These are phyloP conservation scores for Helleia helle DNA, from an alignment of 2,888 invertebrate genomes.

Conservation along the genomic window DNA sequence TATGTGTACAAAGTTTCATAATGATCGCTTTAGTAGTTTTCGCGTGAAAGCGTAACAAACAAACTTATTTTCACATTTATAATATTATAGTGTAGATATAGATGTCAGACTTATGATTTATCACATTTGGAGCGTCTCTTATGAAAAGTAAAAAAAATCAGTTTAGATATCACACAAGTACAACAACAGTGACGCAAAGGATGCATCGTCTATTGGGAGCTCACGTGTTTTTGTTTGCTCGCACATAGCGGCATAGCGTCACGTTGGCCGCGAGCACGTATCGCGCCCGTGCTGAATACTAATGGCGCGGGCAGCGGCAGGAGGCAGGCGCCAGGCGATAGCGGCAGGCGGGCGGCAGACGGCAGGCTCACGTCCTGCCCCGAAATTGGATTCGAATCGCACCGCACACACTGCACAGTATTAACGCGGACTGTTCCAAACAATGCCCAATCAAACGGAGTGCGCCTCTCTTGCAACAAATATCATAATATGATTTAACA, in stretches of 20 bases:
- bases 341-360: too few relatives aligned
- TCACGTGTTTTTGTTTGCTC: conserved; percentile 50
- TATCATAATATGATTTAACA: conserved; percentile 2
- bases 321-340: too few relatives aligned
- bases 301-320: conserved; percentile 38
- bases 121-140: too few relatives aligned
- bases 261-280: conserved; percentile 48
- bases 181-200: conserved; percentile 19
- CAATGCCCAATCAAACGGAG: conserved; percentile 61
- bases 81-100: too few relatives aligned
- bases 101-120: too few relatives aligned
- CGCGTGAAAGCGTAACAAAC: too few relatives aligned
- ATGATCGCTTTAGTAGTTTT: too few relatives aligned
- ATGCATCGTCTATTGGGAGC: conserved; percentile 43
- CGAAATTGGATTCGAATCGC: conserved; percentile 57
- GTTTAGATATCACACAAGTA: conserved; percentile 17
- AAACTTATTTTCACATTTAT: too few relatives aligned
- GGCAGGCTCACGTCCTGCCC: conserved; percentile 39
- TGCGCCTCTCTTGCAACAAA: conserved; percentile 22
- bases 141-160: conserved; percentile 22
- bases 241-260: conserved; percentile 44
- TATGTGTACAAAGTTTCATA: too few relatives aligned
- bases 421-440: conserved; percentile 41
- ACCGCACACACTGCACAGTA: conserved; percentile 43
- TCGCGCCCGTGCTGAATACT: conserved; percentile 40